phyloP scores from a whole-genome alignment of 2,113 vertebrate species.

The Corvus cornix region DNA sequence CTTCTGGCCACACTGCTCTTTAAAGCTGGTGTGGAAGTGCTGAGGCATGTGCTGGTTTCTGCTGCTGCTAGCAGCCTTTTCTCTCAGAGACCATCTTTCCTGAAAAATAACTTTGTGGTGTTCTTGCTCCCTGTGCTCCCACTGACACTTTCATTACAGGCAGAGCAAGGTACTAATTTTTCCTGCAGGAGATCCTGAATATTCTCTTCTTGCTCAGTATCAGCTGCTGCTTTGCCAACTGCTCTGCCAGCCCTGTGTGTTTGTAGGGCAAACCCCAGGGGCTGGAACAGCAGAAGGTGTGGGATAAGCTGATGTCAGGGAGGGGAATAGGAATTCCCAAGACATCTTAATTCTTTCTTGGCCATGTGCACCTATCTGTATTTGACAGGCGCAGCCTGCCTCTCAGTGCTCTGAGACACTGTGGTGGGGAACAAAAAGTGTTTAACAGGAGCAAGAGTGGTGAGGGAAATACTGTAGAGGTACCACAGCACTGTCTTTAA shows the following conservation, averaged over 20 bases:
- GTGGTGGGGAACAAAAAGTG: neutral
- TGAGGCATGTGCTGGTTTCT: neutral
- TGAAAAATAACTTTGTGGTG: neutral
- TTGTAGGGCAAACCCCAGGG: neutral
- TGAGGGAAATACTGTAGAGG: neutral
- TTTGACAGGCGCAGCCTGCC: neutral
- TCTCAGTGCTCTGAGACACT: neutral
- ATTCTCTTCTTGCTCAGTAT: neutral
- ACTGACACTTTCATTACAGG: neutral
- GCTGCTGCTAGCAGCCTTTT: neutral
- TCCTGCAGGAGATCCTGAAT: neutral
- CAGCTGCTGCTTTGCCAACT: neutral
- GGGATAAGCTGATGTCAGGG: neutral
- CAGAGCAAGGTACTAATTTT: neutral
- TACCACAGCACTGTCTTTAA: neutral
- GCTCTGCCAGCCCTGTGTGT: neutral
- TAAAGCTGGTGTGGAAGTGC: neutral
- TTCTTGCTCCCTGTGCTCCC: neutral
- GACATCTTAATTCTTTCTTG: neutral
- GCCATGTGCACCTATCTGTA: fast-evolving
- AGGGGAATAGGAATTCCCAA: neutral
- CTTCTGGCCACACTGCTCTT: neutral
- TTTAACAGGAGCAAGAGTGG: neutral
- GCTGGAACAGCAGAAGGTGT: neutral
- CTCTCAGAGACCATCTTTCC: neutral